Evolutionary conservation across 1,140 invertebrate genomes (phyloP), one percentile per base, ranked within the genome.

Genomic region (Cherax quadricarinatus): DNA sequence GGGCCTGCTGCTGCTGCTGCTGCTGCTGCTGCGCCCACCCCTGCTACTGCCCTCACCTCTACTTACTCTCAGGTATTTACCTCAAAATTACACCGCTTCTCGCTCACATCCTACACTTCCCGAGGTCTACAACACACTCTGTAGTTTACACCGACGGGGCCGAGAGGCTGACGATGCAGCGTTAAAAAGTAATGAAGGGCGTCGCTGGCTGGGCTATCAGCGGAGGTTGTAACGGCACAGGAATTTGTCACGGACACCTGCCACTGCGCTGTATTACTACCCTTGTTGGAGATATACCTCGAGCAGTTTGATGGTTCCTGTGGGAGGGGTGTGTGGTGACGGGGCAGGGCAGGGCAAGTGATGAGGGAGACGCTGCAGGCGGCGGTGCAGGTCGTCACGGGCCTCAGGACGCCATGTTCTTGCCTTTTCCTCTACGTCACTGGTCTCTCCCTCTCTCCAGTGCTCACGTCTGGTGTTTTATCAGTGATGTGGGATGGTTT

Each of bases 1-100:
- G 90, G 90, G 90, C 90, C 88, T 90, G 81, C 90, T 91, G 90
- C 82, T 66, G 60, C 88, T 90, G 81, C 90, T 91, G 90, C 82
- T 66, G 60, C 90, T 91, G 90, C 82, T 66, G 60, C 88, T 60
- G 70, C 88, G 70, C 70, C 90, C 84, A 79, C 90, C 78, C 84
- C 90, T 91, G 85, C 49, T 73, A 82, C 75, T 86, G 30, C 62
- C 24, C 21, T 81, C 60, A 83, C 66, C 70, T 41, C 62, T 60
- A 78, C 48, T 84, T 51, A 18, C 48, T 75, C 88, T 73, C 88
- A 90, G 88, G 88, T 90, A 90, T 51, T 80, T 41, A 70, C 88
- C 18, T 16, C 30, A 9, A 5, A 60, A 41, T 48, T 10, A 18
- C n/a, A 18, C 81, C 21, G 21, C 14, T 89, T 82, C 73, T 53